Evolutionary conservation across 2,113 vertebrate species (phyloP).

Genomic region (Plecotus auritus): DNA sequence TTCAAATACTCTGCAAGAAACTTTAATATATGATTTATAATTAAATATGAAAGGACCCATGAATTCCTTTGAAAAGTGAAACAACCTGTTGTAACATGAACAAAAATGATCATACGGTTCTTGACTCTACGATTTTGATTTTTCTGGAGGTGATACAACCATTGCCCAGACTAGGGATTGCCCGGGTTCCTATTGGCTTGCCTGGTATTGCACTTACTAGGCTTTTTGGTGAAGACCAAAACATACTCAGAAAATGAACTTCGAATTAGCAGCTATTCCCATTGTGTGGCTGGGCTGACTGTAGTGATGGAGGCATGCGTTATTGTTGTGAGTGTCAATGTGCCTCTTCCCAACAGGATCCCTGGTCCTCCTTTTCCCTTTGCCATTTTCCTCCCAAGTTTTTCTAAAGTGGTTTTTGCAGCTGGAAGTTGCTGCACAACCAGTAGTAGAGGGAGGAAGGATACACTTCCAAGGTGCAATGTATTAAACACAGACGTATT

Average conservation of each 20-base stretch:
- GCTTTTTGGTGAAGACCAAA: constrained; percentile 1
- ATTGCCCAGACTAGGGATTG: background rate
- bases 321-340: background rate
- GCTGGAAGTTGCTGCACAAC: background rate
- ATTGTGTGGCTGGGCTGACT: background rate
- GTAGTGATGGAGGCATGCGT: background rate
- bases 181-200: background rate
- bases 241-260: background rate
- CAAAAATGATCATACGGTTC: background rate
- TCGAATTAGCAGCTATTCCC: background rate
- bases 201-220: background rate
- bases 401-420: background rate
- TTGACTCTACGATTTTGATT: background rate
- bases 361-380: background rate
- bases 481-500: constrained; percentile 54
- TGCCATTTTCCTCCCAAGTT: background rate
- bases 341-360: background rate
- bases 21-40: background rate
- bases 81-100: background rate
- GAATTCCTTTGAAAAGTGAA: constrained; percentile 24
- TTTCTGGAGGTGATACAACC: background rate
- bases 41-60: background rate
- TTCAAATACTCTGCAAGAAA: background rate
- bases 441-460: background rate
- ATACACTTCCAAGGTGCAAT: constrained; percentile 52